Base-by-base conservation (phyloP, 2,888 invertebrate species). In the Acronicta aceris region DNA sequence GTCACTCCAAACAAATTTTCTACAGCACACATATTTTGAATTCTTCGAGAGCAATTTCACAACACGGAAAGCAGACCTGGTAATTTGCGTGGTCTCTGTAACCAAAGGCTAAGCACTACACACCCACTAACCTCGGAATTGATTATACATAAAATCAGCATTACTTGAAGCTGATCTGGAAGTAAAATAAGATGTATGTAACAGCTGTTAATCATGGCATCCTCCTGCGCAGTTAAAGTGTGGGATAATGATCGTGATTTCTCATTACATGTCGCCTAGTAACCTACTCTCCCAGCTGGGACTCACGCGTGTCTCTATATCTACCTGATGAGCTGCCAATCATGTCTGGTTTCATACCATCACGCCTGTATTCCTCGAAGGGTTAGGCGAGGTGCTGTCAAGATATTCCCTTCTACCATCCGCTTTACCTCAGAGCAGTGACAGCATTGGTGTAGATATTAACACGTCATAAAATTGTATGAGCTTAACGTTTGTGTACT, bases 91-190 rank as follows among this genome's bases (percentile, higher is more conserved):
- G 59, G 70, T 48, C 58, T 50, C 69, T 57, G 73, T 68, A 70
- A 61, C 69, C 56, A 68, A 69, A 70, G 74, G 74, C 68, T 68
- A 59, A 72, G 50, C 61, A 41, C 56, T 61, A 50, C 74, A 70
- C 69, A 70, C 69, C 69, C 74, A 70, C 74, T 73, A 69, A 62
- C 74, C 71, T 71, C 51, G 56, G 75, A 72, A 66, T 75, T 54
- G 71, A 72, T 72, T 75, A 61, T 65, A 75, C 55, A 76, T 73
- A 78, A 78, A 76, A 73, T 78, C 58, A 73, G 59, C 67, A 67
- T 70, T 73, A 70, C 69, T 70, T 57, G 49, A 38, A 33, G 48
- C 54, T 71, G 54, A 65, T 71, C 40, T 59, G 47, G 38, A 52
- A 71, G 65, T 65, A 10, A 55, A 70, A 65, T 56, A 51, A 51